Percentiles rank a stretch among this genome's conserved stretches.
phyloP scores from a whole-genome alignment of 2,888 invertebrate genomes.

The Parnassius mnemosyne region DNA sequence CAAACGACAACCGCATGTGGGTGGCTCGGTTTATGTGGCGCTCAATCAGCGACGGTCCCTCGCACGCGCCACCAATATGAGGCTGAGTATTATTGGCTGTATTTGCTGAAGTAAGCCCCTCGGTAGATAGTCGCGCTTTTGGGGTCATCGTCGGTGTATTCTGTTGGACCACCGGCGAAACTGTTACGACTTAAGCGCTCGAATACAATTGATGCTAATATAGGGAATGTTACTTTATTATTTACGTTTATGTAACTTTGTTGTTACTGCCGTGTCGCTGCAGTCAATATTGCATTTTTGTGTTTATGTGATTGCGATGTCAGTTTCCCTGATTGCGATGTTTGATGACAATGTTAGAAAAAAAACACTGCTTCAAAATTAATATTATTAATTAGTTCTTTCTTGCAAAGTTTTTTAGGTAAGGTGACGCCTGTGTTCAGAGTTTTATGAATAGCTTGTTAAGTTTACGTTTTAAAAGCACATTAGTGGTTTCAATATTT shows the following conservation, averaged over 20 bases:
- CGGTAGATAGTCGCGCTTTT: conserved; percentile 38
- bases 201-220: conserved; percentile 22
- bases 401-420: too few species aligned
- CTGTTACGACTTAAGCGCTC: conserved; percentile 7
- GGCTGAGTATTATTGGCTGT: conserved; percentile 29
- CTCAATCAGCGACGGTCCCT: conserved; percentile 64
- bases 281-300: too few species aligned
- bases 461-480: too few species aligned
- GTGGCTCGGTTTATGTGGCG: conserved; percentile 64
- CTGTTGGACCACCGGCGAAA: conserved; percentile 39
- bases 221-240: conserved; percentile 17
- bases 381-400: too few species aligned
- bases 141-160: conserved; percentile 34
- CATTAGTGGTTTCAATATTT: too few species aligned
- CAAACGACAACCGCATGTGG: conserved; percentile 56
- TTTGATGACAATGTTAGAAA: too few species aligned
- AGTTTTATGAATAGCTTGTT: too few species aligned
- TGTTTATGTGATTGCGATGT: too few species aligned
- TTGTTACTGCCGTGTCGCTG: background rate
- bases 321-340: too few species aligned
- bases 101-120: conserved; percentile 12
- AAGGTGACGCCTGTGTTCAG: too few species aligned
- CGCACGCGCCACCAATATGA: conserved; percentile 58
- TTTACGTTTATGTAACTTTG: conserved; percentile 3
- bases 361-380: too few species aligned